Percentiles rank a stretch among this genome's conserved stretches.
Evolutionary conservation across 2,113 vertebrate genomes (phyloP).

Genomic region (Syngnathoides biaculeatus): DNA sequence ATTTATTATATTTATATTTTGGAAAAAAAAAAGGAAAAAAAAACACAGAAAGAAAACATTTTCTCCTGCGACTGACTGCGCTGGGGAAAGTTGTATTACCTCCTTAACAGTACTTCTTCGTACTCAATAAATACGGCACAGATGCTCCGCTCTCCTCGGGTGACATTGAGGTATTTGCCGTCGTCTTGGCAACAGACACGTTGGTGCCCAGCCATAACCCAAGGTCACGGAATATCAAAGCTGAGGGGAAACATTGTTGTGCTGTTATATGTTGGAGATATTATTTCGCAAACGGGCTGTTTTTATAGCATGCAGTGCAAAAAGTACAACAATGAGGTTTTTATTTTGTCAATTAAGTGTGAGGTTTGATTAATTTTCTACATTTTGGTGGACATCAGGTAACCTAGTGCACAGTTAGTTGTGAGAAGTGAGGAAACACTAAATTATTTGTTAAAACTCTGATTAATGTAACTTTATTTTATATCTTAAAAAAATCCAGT

Average conservation of each 20-base stretch:
- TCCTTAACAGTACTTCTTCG: constrained; percentile 8
- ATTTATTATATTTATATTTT: constrained; percentile 39
- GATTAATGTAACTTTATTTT: too few relatives aligned
- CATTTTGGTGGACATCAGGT: not conserved
- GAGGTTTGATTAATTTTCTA: not conserved
- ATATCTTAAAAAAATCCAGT: too few relatives aligned
- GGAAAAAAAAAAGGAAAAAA: constrained; percentile 9
- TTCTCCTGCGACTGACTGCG: constrained; percentile 13
- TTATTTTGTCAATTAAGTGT: not conserved
- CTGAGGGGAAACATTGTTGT: constrained; percentile 3
- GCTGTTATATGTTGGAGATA: not conserved
- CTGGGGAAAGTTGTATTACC: constrained; percentile 22
- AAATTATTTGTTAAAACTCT: too few relatives aligned
- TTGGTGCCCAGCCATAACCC: constrained; percentile 1
- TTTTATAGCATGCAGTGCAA: not conserved
- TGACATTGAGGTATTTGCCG: constrained; percentile 14
- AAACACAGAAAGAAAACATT: not conserved
- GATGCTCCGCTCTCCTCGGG: constrained; percentile 1
- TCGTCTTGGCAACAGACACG: constrained; percentile 11
- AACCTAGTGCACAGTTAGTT: too few relatives aligned
- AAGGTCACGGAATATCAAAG: constrained; percentile 7
- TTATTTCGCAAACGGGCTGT: not conserved
- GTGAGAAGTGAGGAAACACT: too few relatives aligned
- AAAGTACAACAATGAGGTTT: not conserved
- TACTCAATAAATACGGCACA: not conserved